Percentiles rank a stretch among this genome's conserved stretches.
Evolutionary conservation across 2,888 invertebrate species (phyloP).

Genomic region (Liopterus haemorrhoidalis): DNA sequence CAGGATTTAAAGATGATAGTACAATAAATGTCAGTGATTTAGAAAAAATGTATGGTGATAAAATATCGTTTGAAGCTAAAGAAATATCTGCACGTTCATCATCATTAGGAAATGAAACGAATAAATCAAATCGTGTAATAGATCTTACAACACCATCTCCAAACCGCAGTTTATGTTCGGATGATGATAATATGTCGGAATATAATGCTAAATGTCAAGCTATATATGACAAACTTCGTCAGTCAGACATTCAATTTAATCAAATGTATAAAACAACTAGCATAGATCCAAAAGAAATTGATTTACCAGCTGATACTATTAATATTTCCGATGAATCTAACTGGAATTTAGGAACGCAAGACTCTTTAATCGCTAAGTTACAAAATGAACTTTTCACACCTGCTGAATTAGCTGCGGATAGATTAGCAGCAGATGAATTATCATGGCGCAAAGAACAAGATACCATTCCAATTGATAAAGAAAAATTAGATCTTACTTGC

Average conservation of each 20-base stretch:
- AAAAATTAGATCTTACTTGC: conserved; percentile 39
- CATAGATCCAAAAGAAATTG: conserved; percentile 4
- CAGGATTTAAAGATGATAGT: conserved; percentile 15
- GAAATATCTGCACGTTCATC: conserved; percentile 20
- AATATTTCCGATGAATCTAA: conserved; percentile 3
- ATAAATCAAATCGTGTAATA: too few relatives aligned
- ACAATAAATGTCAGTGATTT: conserved; percentile 19
- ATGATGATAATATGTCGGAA: too few relatives aligned
- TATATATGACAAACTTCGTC: conserved; percentile 9
- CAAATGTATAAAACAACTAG: conserved; percentile 10
- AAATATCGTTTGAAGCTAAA: conserved; percentile 15
- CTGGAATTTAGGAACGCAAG: conserved; percentile 10
- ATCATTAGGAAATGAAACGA: conserved; percentile 13
- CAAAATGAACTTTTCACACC: conserved; percentile 19
- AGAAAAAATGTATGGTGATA: conserved; percentile 10
- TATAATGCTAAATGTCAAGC: conserved; percentile 9
- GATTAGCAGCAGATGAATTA: conserved; percentile 44
- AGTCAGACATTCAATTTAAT: conserved; percentile 11
- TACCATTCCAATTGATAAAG: conserved; percentile 31
- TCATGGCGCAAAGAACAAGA: conserved; percentile 43
- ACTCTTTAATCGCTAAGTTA: conserved; percentile 13
- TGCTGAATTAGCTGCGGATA: conserved; percentile 36
- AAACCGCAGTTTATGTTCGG: conserved; percentile 5
- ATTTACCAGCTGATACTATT: conserved; percentile 15
- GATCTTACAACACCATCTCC: conserved; percentile 12